A percentile compares a stretch with the other conserved stretches of the same genome.
phyloP scores from a whole-genome alignment of 2,888 invertebrate genomes.

The Herminia tarsipennalis region DNA sequence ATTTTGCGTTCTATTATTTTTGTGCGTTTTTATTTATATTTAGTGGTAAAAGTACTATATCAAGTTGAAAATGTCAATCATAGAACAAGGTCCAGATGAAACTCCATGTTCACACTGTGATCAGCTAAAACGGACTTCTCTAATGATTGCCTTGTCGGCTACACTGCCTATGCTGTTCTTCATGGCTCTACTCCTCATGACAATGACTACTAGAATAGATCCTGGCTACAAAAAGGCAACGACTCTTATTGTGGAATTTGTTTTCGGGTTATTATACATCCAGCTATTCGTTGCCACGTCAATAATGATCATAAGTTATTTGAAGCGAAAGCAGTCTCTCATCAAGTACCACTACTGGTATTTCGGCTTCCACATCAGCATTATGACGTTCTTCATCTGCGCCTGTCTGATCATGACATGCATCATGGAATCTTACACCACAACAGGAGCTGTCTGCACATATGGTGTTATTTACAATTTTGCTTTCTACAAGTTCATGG shows the following conservation, averaged over 20 bases:
- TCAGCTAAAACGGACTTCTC: constrained; percentile 55
- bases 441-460: constrained; percentile 45
- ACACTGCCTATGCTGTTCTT: constrained; percentile 66
- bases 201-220: constrained; percentile 45
- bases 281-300: constrained; percentile 66
- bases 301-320: constrained; percentile 56
- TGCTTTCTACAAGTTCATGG: constrained; percentile 48
- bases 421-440: constrained; percentile 45
- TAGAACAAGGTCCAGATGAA: constrained; percentile 59
- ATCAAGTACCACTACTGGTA: constrained; percentile 64
- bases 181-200: constrained; percentile 52
- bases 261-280: constrained; percentile 60
- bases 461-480: constrained; percentile 52
- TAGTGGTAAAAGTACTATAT: too few relatives aligned
- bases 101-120: constrained; percentile 58
- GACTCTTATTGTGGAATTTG: constrained; percentile 55
- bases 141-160: constrained; percentile 62
- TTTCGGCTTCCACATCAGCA: constrained; percentile 54
- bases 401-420: constrained; percentile 54
- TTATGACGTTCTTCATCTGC: constrained; percentile 54
- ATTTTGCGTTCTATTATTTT: too few relatives aligned
- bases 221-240: constrained; percentile 41
- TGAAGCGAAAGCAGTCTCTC: constrained; percentile 51
- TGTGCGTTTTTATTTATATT: too few relatives aligned
- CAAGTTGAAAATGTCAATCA: constrained; percentile 53